Percentiles rank a stretch among this genome's conserved stretches.
Conservation (phyloP, 2,797 vertebrate genomes). For the Eulemur rubriventer region DNA sequence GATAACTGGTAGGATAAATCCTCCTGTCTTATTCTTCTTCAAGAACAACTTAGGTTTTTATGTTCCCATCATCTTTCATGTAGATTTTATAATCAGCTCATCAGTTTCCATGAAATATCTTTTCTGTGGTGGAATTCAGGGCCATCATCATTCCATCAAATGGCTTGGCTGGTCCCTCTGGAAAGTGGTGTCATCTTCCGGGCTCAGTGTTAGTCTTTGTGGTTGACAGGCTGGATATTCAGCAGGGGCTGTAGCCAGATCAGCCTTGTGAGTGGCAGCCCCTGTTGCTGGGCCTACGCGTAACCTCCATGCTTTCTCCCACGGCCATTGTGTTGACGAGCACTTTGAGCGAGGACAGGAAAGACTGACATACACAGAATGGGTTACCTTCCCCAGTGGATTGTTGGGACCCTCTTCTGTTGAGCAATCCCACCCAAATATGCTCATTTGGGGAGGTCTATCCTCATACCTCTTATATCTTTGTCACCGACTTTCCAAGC, state of each 20-base stretch:
- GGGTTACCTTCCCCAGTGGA: background rate
- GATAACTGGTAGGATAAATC: background rate
- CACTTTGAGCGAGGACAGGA: background rate
- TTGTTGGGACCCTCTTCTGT: background rate
- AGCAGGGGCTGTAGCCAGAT: background rate
- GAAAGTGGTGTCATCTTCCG: background rate
- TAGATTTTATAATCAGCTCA: background rate
- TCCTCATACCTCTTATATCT: background rate
- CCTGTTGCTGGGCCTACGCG: accelerated
- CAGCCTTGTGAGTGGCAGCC: background rate
- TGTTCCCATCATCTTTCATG: background rate
- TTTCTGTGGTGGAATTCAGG: background rate
- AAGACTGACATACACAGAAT: background rate
- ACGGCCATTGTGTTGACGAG: background rate
- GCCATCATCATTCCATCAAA: background rate
- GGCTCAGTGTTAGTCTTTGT: background rate
- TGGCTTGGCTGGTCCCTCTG: background rate
- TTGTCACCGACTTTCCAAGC: background rate
- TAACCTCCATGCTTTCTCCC: background rate
- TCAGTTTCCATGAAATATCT: background rate
- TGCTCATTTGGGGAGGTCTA: background rate
- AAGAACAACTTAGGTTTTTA: background rate
- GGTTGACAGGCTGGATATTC: background rate
- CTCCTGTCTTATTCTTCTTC: background rate
- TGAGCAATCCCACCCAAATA: background rate